Conservation (phyloP, 2,888 invertebrate genomes). For the Adela reaumurella region DNA sequence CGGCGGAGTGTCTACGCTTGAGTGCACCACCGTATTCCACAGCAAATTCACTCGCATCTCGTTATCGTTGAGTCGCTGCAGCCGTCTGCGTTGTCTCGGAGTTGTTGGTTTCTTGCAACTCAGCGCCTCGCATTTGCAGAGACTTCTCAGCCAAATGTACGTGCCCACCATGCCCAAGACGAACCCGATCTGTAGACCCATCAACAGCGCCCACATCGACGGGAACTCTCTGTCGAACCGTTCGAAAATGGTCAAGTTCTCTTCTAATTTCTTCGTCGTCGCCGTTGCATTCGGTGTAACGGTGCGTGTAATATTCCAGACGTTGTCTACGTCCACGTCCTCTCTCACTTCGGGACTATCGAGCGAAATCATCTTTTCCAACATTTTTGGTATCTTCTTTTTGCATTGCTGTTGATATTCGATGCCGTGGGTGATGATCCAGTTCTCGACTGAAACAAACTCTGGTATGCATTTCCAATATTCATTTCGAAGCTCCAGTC, state of each 20-base stretch:
- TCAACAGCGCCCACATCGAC: conserved; percentile 37
- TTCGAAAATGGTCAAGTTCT: conserved; percentile 28
- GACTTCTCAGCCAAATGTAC: conserved; percentile 37
- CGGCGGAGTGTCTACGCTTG: conserved; percentile 42
- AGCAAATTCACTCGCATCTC: conserved; percentile 39
- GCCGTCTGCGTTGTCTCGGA: conserved; percentile 23
- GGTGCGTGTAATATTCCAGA: conserved; percentile 33
- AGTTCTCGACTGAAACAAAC: conserved; percentile 34
- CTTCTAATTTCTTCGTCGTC: not conserved
- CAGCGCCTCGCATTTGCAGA: conserved; percentile 29
- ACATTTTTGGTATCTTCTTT: conserved; percentile 43
- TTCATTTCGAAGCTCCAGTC: conserved; percentile 53
- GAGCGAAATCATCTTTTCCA: conserved; percentile 53
- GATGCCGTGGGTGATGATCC: conserved; percentile 34
- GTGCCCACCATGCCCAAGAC: conserved; percentile 40
- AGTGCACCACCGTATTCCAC: conserved; percentile 32
- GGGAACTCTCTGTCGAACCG: conserved; percentile 43
- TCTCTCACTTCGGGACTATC: conserved; percentile 28
- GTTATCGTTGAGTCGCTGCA: conserved; percentile 21
- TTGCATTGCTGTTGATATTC: conserved; percentile 44
- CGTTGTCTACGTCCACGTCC: conserved; percentile 31
- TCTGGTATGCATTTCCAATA: conserved; percentile 53
- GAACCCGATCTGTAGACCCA: conserved; percentile 41
- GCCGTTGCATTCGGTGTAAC: conserved; percentile 10
- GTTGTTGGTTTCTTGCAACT: conserved; percentile 21